Percentiles rank a stretch among this genome's conserved stretches.
Conservation (phyloP, 2,797 vertebrate species). For the Hippocampus kuda region DNA sequence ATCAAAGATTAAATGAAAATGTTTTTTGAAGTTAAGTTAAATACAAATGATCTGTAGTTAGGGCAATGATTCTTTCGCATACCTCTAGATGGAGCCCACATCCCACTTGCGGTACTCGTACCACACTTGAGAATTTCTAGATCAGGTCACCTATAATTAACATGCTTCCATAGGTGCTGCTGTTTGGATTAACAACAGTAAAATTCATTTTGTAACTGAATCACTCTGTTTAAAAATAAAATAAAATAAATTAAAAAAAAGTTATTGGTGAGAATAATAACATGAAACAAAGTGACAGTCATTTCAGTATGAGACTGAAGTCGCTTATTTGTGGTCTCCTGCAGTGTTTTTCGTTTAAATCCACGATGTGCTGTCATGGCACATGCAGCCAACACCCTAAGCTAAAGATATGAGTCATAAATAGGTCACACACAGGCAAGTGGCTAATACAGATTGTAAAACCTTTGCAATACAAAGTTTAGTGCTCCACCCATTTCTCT, state of each 20-base stretch:
- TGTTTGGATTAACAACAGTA: neutral
- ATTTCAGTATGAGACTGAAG: no score
- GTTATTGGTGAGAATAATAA: no score
- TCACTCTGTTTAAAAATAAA: no score
- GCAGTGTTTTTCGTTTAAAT: slow-evolving; percentile 24
- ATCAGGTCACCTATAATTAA: neutral
- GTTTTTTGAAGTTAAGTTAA: no score
- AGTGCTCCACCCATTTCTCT: slow-evolving; percentile 40
- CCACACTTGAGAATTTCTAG: neutral
- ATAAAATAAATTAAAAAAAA: neutral
- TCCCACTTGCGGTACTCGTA: no score
- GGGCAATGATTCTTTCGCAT: no score
- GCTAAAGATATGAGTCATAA: slow-evolving; percentile 48
- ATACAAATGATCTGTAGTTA: no score
- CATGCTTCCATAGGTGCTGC: neutral
- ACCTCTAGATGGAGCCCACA: no score
- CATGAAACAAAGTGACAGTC: no score
- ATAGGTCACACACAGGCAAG: slow-evolving; percentile 50
- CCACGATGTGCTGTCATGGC: slow-evolving; percentile 26
- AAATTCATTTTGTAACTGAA: no score
- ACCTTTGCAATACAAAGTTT: slow-evolving; percentile 29
- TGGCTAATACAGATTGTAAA: slow-evolving; percentile 38
- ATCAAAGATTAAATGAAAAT: no score
- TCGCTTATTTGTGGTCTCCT: slow-evolving; percentile 7
- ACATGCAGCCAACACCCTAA: slow-evolving; percentile 50